Conservation (phyloP, 37 sponge, comb jelly and placozoan species). For the Theonella swinhoei region DNA sequence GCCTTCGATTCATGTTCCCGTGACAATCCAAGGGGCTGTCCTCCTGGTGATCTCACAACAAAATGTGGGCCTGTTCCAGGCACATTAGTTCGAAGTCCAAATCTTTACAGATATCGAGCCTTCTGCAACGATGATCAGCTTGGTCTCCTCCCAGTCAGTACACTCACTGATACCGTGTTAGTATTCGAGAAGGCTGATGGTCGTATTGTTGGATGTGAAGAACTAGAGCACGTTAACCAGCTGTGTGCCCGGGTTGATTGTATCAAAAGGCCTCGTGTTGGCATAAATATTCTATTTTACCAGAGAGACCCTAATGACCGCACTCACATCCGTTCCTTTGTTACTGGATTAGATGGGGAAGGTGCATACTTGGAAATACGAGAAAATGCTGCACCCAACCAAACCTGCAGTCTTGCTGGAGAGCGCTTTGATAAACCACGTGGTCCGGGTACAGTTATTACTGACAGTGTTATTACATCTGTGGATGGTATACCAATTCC, state of each 20-base stretch:
- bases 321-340: constrained; percentile 20
- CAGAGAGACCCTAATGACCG: constrained; percentile 51
- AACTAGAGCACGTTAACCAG: neutral
- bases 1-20: neutral
- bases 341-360: neutral
- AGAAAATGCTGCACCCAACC: neutral
- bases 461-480: neutral
- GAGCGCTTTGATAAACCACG: neutral
- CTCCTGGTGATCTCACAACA: constrained; percentile 40
- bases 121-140: constrained; percentile 63
- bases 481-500: constrained; percentile 17
- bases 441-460: too few relatives aligned
- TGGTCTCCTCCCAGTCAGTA: constrained; percentile 5
- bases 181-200: constrained; percentile 10
- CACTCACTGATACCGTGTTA: neutral
- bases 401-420: neutral
- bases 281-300: constrained; percentile 39
- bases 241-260: constrained; percentile 16
- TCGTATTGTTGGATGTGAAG: constrained; percentile 37
- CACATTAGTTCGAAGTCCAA: neutral
- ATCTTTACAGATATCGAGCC: constrained; percentile 1
- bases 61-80: constrained; percentile 66
- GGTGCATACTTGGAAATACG: neutral
- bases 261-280: neutral
- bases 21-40: constrained; percentile 35